Evolutionary conservation across 2,797 vertebrate species (phyloP), one percentile per base, ranked within the genome.

Genomic region (Threskiornis aethiopicus): DNA sequence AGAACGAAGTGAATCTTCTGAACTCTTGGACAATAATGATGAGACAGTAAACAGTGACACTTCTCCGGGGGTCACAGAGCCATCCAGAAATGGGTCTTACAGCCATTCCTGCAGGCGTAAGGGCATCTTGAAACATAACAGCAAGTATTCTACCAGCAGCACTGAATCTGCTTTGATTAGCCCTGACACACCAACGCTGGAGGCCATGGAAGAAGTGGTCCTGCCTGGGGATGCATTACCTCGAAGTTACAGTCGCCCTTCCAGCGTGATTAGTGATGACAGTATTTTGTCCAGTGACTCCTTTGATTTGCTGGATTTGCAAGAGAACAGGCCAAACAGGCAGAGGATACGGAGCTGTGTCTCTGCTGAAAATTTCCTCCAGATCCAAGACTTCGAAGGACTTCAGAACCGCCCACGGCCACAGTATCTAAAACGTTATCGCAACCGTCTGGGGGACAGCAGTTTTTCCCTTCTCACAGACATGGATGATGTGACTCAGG

Each of bases 401-500:
- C 99, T 99, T 89, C 99, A 99, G 98, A 98, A 98, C 78, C 98
- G 98, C 82, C 98, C 99, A 9, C 97, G 98, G 33, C 98, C 99
- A 77, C 99, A 99, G 92, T 98, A 99, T 96, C 98, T 99, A 95
- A 99, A 99, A 96, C 99, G 99, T 94, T 99, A 98, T 94, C 98
- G 99, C 51, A 99, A 99, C 96, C 99, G 99, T 72, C 98, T 99
- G 35, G 99, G 98, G 82, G 99, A 99, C 98, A 99, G 99, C 97
- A 99, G 99, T 98, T 99, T 99, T 98, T 99, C 99, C 95, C 98
- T 99, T 98, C 99, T 99, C 95, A 98, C 99, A 88, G 99, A 99
- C 98, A 99, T 99, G 99, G 99, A 99, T 95, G 99, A 99, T 78
- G 99, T 99, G 99, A 99, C 99, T 99, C 99, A 99, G 99, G 99